Evolutionary conservation across 2,888 invertebrate genomes (phyloP).

Genomic region (Scaptomyza reducta): DNA sequence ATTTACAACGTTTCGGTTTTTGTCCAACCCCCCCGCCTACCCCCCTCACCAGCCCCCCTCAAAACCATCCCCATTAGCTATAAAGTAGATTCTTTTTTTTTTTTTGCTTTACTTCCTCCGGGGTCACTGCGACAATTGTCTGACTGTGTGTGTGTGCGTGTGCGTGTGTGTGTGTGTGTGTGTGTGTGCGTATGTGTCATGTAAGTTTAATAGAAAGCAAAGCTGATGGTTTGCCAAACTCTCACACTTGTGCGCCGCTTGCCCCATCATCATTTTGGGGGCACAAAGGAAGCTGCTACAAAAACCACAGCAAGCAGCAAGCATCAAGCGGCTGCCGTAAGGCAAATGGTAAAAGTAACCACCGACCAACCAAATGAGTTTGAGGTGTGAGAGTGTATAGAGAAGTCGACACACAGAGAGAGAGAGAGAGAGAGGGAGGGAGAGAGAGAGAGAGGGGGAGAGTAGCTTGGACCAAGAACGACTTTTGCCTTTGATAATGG

Average conservation of each 20-base stretch:
- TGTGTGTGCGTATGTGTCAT: constrained; percentile 57
- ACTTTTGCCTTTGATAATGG: constrained; percentile 76
- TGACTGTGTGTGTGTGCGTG: constrained; percentile 23
- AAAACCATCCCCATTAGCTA: constrained; percentile 9
- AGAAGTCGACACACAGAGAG: neutral
- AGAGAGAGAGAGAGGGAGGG: too few relatives aligned
- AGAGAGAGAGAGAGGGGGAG: neutral
- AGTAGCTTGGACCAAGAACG: constrained; percentile 60
- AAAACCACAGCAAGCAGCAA: constrained; percentile 51
- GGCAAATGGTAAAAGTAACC: constrained; percentile 77
- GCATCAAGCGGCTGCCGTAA: constrained; percentile 54
- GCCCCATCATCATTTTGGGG: constrained; percentile 17
- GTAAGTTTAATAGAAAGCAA: constrained; percentile 78
- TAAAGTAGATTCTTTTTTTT: constrained; percentile 20
- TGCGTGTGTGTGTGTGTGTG: constrained; percentile 11
- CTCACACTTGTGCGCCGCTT: constrained; percentile 24
- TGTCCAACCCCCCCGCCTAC: neutral
- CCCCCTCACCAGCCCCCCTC: neutral
- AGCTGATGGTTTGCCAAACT: constrained; percentile 66
- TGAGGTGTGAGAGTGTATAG: constrained; percentile 53
- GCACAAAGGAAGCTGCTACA: constrained; percentile 61
- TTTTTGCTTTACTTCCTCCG: constrained; percentile 34
- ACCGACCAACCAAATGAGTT: constrained; percentile 73
- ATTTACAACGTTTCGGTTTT: constrained; percentile 78
- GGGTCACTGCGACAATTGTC: constrained; percentile 77